phyloP scores from a whole-genome alignment of 2,888 invertebrate genomes.

The Rhagophthalmus giganteus region DNA sequence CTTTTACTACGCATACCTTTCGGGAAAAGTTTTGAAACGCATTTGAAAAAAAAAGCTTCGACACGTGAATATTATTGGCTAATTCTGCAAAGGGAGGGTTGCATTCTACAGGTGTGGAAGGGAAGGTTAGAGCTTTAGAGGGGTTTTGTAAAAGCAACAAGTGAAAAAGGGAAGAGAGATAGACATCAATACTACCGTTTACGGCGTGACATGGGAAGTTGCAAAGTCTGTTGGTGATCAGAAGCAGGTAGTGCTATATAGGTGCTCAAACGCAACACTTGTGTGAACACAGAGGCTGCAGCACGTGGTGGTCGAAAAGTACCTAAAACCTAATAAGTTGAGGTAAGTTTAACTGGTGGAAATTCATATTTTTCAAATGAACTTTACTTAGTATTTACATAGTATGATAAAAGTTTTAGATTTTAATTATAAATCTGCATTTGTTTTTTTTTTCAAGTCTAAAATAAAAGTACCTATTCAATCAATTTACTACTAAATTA shows the following conservation, averaged over 20 bases:
- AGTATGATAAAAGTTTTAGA: too few relatives aligned
- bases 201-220: conserved; percentile 26
- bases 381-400: too few relatives aligned
- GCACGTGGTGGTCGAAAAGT: conserved; percentile 19
- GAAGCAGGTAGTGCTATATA: conserved; percentile 26
- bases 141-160: conserved; percentile 28
- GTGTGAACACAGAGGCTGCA: conserved; percentile 10
- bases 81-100: conserved; percentile 19
- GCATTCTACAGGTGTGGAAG: conserved; percentile 29
- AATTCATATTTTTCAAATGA: too few relatives aligned
- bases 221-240: conserved; percentile 26
- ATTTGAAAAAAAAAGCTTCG: conserved; percentile 11
- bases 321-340: too few relatives aligned
- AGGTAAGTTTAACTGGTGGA: too few relatives aligned
- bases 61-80: conserved; percentile 19
- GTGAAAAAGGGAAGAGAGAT: conserved; percentile 27
- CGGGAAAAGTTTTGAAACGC: conserved; percentile 10
- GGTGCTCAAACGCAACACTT: conserved; percentile 24
- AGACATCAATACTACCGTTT: conserved; percentile 29
- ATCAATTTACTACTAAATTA: too few relatives aligned
- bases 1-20: conserved; percentile 4
- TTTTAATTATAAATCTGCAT: too few relatives aligned
- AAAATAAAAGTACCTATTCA: too few relatives aligned
- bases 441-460: too few relatives aligned
- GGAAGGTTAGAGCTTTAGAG: conserved; percentile 19